Conservation (phyloP, 2,888 invertebrate genomes). For the Euphydryas editha region DNA sequence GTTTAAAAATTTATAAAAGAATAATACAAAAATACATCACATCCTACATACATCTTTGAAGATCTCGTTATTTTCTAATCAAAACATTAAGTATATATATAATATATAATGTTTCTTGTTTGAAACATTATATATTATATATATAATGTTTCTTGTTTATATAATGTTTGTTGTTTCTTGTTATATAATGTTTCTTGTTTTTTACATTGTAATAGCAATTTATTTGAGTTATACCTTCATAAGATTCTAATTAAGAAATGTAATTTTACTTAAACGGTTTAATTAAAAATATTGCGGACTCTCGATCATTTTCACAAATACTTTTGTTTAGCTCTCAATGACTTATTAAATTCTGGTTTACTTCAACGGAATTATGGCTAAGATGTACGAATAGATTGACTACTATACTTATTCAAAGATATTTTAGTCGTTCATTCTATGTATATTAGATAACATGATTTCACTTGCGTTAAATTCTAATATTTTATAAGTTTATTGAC, state of each 20-base stretch:
- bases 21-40: too few relatives aligned
- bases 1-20: too few relatives aligned
- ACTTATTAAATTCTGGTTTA: constrained; percentile 55
- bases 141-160: too few relatives aligned
- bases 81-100: background rate
- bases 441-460: too few relatives aligned
- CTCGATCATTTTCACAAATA: constrained; percentile 21
- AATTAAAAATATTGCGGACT: constrained; percentile 41
- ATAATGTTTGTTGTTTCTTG: too few relatives aligned
- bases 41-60: too few relatives aligned
- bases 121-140: too few relatives aligned
- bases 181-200: background rate
- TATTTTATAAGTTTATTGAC: too few relatives aligned
- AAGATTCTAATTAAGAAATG: constrained; percentile 25
- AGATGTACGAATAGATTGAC: constrained; percentile 1
- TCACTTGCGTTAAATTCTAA: too few relatives aligned
- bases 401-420: background rate
- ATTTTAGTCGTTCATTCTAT: too few relatives aligned
- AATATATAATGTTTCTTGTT: too few relatives aligned
- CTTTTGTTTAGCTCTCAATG: constrained; percentile 45
- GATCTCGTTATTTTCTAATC: background rate
- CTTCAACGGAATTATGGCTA: background rate
- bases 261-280: constrained; percentile 25
- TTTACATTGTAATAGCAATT: constrained; percentile 16
- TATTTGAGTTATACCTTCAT: constrained; percentile 19